phyloP scores from a whole-genome alignment of 2,113 vertebrate genomes.

The Verasper variegatus region DNA sequence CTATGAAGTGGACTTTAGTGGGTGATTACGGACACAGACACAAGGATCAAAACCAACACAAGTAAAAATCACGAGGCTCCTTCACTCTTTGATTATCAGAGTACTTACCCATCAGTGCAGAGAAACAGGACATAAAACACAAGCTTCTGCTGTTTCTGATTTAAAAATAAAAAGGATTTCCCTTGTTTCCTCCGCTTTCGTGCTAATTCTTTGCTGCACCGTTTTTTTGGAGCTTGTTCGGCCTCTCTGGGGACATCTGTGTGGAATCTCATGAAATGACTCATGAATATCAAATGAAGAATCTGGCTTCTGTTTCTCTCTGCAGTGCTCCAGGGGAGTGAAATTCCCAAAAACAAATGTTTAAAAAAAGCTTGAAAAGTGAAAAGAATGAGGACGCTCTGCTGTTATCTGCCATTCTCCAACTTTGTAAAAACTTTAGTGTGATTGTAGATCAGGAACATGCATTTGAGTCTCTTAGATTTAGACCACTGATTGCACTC shows the following conservation, averaged over 20 bases:
- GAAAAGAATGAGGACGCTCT: constrained; percentile 8
- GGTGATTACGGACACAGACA: not conserved
- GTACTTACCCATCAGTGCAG: not conserved
- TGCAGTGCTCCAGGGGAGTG: not conserved
- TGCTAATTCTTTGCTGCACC: constrained; percentile 7
- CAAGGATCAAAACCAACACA: not conserved
- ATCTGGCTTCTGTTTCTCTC: constrained; percentile 15
- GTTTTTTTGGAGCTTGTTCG: constrained; percentile 5
- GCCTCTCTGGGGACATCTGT: constrained; percentile 19
- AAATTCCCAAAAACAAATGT: not conserved
- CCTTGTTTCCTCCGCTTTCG: not conserved
- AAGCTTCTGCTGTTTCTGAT: not conserved
- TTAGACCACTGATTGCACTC: constrained; percentile 70
- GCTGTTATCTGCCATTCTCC: constrained; percentile 32
- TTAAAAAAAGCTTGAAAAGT: not conserved
- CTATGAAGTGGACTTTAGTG: no score
- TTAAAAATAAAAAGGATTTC: constrained; percentile 20
- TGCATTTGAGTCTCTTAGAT: constrained; percentile 53
- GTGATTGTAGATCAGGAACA: constrained; percentile 58
- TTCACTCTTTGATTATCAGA: not conserved
- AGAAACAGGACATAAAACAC: not conserved
- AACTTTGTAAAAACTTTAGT: constrained; percentile 49
- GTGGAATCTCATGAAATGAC: constrained; percentile 10
- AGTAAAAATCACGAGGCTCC: not conserved
- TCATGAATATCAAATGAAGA: constrained; percentile 30